Evolutionary conservation across 2,797 vertebrate species (phyloP).

Genomic region (Crocidura indochinensis): DNA sequence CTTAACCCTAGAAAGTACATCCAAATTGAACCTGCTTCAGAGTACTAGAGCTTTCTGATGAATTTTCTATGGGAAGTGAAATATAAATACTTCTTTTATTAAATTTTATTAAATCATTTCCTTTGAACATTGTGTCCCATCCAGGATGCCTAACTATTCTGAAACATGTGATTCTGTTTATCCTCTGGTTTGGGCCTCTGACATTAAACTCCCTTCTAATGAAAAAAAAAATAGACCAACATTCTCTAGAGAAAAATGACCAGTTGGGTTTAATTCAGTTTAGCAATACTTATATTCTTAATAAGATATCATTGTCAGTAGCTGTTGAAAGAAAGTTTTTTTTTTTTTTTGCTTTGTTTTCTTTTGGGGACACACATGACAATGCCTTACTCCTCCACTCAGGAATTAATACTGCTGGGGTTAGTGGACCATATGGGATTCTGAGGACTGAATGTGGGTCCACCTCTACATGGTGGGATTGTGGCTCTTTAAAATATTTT

Average conservation of each 20-base stretch:
- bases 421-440: no score
- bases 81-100: slow-evolving; percentile 45
- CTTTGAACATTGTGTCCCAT: not conserved
- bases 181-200: not conserved
- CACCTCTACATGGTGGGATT: no score
- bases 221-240: not conserved
- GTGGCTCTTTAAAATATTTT: no score
- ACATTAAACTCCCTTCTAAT: not conserved
- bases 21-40: not conserved
- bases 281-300: not conserved
- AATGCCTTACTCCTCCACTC: no score
- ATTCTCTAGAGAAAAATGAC: not conserved
- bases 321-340: not conserved
- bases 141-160: not conserved
- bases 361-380: no score
- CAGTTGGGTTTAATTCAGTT: not conserved
- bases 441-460: no score
- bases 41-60: slow-evolving; percentile 9
- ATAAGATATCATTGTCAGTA: not conserved
- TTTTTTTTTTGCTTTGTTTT: no score
- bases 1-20: not conserved
- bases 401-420: no score
- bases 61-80: slow-evolving; percentile 46
- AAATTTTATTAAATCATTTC: not conserved
- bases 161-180: not conserved